Base-by-base conservation (phyloP, 2,888 invertebrate species). In the Antheraea assamensis region DNA sequence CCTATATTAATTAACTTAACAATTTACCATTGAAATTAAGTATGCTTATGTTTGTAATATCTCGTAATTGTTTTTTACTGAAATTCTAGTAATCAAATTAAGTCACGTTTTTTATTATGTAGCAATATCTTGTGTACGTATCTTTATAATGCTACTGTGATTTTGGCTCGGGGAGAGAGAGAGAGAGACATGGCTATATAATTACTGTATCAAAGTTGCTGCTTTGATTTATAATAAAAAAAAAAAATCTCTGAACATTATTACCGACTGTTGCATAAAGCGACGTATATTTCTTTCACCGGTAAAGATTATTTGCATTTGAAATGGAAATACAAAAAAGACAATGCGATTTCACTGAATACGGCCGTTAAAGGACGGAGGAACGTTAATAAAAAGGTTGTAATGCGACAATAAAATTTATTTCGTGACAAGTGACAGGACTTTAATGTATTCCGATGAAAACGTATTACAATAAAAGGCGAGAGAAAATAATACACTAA, bases 241-340 rank as follows among this genome's bases (percentile, higher is more conserved):
- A n/a, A 68, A 73, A 73, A 42, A 24, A 55, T 4, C n/a, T 35
- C 55, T 70, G 24, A 27, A 35, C 70, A 42, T 73, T 55, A 73
- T 70, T 70, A 70, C 58, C 35, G 70, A 13, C 66, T 66, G 70
- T 73, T 73, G 70, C 73, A 73, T 73, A 70, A 73, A 73, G n/a
- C 42, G 58, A 42, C 42, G 42, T 70, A 31, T 30, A 68, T n/a
- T 68, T 68, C 35, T 68, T 73, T 58, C n/a, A 24, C 52, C 27
- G 52, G 68, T 24, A 27, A 58, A 58, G 73, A 70, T 58, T 73
- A 73, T 73, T 70, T 73, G 47, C 73, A 70, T 70, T 70, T 55
- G 24, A 71, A 30, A 42, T 35, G 21, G 52, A 61, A 71, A 31
- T 58, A 73, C n/a, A n/a, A n/a, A 73, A 73, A 61, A 73, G 70